Evolutionary conservation across 2,113 vertebrate genomes (phyloP).

Genomic region (Bufo gargarizans): DNA sequence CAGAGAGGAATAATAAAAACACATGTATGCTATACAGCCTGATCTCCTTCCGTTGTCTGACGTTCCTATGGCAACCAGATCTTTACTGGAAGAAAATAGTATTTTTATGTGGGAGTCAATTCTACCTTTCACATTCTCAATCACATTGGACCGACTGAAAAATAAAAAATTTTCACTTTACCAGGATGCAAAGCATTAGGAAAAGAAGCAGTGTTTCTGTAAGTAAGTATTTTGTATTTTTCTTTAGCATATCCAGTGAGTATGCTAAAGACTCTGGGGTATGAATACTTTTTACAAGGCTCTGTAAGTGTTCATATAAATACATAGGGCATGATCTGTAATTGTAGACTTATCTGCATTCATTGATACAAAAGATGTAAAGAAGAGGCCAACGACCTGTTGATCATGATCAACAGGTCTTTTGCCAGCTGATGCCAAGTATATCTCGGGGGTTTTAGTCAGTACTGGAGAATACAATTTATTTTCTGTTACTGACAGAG

Average conservation of each 20-base stretch:
- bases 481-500: no score
- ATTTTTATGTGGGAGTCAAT: slow-evolving; percentile 15
- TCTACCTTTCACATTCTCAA: not conserved
- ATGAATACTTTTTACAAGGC: no score
- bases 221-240: not conserved
- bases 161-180: not conserved
- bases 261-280: no score
- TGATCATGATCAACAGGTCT: no score
- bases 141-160: not conserved
- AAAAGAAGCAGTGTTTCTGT: not conserved
- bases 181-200: not conserved
- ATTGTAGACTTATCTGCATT: not conserved
- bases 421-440: no score
- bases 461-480: no score
- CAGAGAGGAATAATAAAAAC: not conserved
- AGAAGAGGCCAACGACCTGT: no score
- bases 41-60: not conserved
- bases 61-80: slow-evolving; percentile 1
- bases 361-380: not conserved
- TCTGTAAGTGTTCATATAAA: not conserved
- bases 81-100: not conserved
- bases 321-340: not conserved
- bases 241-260: not conserved
- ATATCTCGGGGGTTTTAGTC: no score
- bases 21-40: not conserved